Conservation (phyloP, 2,113 vertebrate genomes). For the Electrona antarctica region DNA sequence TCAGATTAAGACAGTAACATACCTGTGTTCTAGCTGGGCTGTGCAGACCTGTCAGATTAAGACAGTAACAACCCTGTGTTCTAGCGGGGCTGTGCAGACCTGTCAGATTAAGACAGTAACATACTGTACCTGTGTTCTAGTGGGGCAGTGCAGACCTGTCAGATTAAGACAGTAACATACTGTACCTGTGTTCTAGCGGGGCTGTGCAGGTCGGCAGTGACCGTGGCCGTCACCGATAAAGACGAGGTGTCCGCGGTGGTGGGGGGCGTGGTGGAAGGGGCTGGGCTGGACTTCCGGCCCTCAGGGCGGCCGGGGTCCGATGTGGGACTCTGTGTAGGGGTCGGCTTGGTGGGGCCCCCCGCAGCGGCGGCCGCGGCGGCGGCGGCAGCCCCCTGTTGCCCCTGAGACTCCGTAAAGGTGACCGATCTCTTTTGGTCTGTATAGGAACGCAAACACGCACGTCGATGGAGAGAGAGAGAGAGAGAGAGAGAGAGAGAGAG, state of each 20-base stretch:
- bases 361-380: too few species aligned
- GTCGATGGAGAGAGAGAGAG: constrained; percentile 4
- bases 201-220: constrained; percentile 84
- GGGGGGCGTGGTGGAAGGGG: constrained; percentile 62
- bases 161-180: not conserved
- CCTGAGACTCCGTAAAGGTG: constrained; percentile 91
- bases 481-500: constrained; percentile 15
- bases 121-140: too few species aligned
- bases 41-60: too few species aligned
- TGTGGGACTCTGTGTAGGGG: constrained; percentile 3
- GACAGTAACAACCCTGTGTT: too few species aligned
- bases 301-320: constrained; percentile 51
- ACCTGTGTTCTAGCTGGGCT: too few species aligned
- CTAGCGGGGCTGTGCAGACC: too few species aligned
- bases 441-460: too few species aligned
- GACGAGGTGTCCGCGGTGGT: constrained; percentile 72
- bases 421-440: constrained; percentile 98
- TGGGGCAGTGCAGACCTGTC: too few species aligned
- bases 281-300: constrained; percentile 52
- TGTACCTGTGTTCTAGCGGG: constrained; percentile 81
- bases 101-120: too few species aligned
- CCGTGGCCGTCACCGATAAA: constrained; percentile 73
- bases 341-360: constrained; percentile 47
- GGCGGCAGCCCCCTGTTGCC: constrained; percentile 57
- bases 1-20: too few species aligned